Conservation (phyloP, 2,888 invertebrate species). For the Ganaspis brasiliensis region DNA sequence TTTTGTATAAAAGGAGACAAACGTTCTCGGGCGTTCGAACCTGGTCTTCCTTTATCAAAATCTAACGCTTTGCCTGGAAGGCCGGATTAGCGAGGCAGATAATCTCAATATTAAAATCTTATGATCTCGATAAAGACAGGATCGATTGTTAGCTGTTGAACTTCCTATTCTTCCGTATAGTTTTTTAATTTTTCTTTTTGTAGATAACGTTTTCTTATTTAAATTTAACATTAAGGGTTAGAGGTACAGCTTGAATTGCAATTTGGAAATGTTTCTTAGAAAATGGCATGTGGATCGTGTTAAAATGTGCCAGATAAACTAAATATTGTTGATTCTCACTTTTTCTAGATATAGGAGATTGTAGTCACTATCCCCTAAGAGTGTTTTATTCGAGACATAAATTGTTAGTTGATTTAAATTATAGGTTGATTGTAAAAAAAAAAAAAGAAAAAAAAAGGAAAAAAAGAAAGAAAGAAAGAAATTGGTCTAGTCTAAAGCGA, state of each 20-base stretch:
- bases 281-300: conserved; percentile 20
- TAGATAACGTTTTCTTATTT: conserved; percentile 38
- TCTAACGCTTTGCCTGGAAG: conserved; percentile 29
- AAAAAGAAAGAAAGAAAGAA: background rate
- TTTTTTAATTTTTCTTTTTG: conserved; percentile 26
- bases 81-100: conserved; percentile 34
- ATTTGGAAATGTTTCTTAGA: conserved; percentile 32
- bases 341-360: conserved; percentile 34
- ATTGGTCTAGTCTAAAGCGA: conserved; percentile 42
- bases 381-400: conserved; percentile 40
- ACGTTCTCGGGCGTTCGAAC: conserved; percentile 46
- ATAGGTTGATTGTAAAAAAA: conserved; percentile 6
- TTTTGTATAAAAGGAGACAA: background rate
- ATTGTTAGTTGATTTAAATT: conserved; percentile 36
- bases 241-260: conserved; percentile 9
- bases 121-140: conserved; percentile 32
- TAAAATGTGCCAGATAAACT: conserved; percentile 29
- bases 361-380: conserved; percentile 34
- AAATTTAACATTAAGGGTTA: conserved; percentile 29
- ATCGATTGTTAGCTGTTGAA: conserved; percentile 37
- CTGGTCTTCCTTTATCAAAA: conserved; percentile 51
- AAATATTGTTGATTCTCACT: conserved; percentile 37
- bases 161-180: conserved; percentile 37
- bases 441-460: background rate
- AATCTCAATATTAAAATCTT: conserved; percentile 23